Evolutionary conservation across 2,113 vertebrate species (phyloP), one percentile per base, ranked within the genome.

Genomic region (Neotoma lepida): DNA sequence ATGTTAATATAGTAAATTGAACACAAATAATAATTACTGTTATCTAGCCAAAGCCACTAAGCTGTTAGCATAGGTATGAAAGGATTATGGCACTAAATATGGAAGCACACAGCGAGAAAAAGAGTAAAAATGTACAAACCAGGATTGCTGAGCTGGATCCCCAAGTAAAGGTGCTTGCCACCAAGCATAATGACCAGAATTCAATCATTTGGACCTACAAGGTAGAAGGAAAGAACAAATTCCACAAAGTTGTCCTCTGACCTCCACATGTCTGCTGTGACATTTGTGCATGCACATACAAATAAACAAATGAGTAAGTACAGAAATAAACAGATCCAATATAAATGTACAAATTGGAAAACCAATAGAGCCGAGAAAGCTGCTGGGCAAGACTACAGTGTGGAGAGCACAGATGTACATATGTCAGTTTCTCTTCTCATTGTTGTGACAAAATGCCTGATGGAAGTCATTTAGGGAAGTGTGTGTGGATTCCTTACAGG

Each of bases 41-140:
- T 94, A 92, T 88, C 44, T 93, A 49, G 84, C 63, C 26, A 84
- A 90, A 73, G 30, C 18, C 17, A 54, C 17, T 4, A 90, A 85
- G 17, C 24, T 66, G 9, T 49, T 76, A 78, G n/a, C 17, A 20
- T n/a, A n/a, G 17, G 2, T 7, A 2, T n/a, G 58, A 90, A 88
- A 24, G 1, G 17, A 1, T 81, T 70, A 56, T 70, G 49, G 89
- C 10, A 15, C 18, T 84, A 82, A 86, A 88, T 51, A 89, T 92
- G 46, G 86, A 90, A 54, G 82, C n/a, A 64, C 30, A 68, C 51
- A 6, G 51, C 77, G 2, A 22, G 66, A 91, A 90, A 24, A 18
- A 56, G 15, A 10, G 82, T n/a, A 28, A 49, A 46, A 91, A 46
- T 66, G 70, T 58, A 8, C 78, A 28, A 58, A 28, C 22, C 13